Conservation (phyloP, 2,888 invertebrate species). For the Limenitis camilla region DNA sequence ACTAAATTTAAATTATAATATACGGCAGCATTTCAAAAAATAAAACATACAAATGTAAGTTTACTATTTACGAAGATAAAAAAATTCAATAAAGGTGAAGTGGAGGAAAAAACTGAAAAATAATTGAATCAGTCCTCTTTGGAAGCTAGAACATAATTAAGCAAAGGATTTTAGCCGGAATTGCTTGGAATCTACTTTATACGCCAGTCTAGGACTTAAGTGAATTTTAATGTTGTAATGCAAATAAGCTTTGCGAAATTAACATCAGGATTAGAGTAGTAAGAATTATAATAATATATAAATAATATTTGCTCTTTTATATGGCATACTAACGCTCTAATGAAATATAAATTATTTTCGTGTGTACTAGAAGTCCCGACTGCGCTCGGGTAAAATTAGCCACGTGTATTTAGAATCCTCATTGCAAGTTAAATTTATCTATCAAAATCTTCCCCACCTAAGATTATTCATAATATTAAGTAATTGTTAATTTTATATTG, state of each 20-base stretch:
- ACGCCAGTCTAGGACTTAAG: slow-evolving; percentile 42
- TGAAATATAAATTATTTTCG: too few relatives aligned
- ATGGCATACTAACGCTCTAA: too few relatives aligned
- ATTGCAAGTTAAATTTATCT: too few relatives aligned
- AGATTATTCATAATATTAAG: too few relatives aligned
- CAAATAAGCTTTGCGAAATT: slow-evolving; percentile 21
- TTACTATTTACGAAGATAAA: not conserved
- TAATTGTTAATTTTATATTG: too few relatives aligned
- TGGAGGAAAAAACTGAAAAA: slow-evolving; percentile 32
- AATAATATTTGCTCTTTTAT: too few relatives aligned
- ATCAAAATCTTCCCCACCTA: too few relatives aligned
- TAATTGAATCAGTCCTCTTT: slow-evolving; percentile 28
- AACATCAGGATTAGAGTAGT: not conserved
- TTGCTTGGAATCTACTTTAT: slow-evolving; percentile 50
- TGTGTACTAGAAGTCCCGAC: too few relatives aligned
- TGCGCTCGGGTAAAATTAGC: too few relatives aligned
- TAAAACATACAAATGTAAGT: not conserved
- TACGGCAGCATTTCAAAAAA: not conserved
- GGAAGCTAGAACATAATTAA: slow-evolving; percentile 45
- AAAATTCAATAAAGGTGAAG: slow-evolving; percentile 4
- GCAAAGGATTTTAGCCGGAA: slow-evolving; percentile 52
- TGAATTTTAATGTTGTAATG: slow-evolving; percentile 60
- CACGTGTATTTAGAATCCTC: too few relatives aligned
- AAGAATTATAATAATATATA: not conserved
- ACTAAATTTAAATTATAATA: too few relatives aligned